A percentile compares a stretch with the other conserved stretches of the same genome.
Conservation (phyloP, 2,797 vertebrate species). For the Melanotaenia boesemani region DNA sequence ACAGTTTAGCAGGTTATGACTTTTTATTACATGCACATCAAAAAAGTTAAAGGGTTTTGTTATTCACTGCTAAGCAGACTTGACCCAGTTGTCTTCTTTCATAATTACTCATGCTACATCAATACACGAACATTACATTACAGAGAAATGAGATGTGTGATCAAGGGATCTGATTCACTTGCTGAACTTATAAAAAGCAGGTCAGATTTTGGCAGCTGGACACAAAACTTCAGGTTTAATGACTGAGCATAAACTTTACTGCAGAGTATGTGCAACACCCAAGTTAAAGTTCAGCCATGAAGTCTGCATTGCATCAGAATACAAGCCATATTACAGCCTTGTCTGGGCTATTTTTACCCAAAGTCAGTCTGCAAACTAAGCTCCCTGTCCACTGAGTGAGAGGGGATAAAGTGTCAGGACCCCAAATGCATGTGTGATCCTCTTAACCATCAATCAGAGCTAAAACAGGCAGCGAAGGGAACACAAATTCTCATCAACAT, state of each 20-base stretch:
- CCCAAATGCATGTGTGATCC: conserved; percentile 64
- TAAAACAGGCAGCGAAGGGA: conserved; percentile 18
- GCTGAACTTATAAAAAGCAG: background rate
- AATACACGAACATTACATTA: background rate
- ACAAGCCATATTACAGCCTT: conserved; percentile 7
- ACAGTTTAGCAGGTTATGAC: too few relatives aligned
- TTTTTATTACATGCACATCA: background rate
- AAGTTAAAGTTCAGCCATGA: background rate
- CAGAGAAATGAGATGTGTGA: background rate
- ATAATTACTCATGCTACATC: background rate
- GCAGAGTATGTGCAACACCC: conserved; percentile 12
- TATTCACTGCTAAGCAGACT: background rate
- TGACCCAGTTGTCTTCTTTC: background rate
- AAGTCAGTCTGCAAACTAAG: conserved; percentile 41
- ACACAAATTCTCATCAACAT: conserved; percentile 3
- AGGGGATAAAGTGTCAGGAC: conserved; percentile 56
- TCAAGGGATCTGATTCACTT: too few relatives aligned
- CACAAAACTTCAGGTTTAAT: background rate
- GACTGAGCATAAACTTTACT: background rate
- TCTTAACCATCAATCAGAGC: conserved; percentile 54
- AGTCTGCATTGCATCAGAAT: conserved; percentile 14
- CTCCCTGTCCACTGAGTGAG: conserved; percentile 33
- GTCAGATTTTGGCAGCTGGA: background rate
- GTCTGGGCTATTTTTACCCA: conserved; percentile 48
- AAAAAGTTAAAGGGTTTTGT: background rate